These are phyloP conservation scores for Incurvaria masculella DNA, from an alignment of 2,888 invertebrate genomes.

Conservation along the genomic window DNA sequence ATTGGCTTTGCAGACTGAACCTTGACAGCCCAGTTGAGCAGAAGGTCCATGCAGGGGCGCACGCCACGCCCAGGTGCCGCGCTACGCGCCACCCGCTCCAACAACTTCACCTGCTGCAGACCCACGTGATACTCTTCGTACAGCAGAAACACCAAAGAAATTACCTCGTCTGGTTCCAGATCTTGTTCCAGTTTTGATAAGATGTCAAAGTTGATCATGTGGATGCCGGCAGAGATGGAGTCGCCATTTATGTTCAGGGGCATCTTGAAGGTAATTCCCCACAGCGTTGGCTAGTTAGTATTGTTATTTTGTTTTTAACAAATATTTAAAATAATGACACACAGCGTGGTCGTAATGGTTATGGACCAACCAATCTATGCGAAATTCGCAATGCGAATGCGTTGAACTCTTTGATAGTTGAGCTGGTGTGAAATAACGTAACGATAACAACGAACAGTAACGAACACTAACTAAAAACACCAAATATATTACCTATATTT, in stretches of 20 bases:
- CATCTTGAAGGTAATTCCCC: not conserved
- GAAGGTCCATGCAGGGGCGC: constrained; percentile 27
- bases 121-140: constrained; percentile 43
- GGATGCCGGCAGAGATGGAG: constrained; percentile 22
- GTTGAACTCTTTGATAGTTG: too few species aligned
- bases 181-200: constrained; percentile 38
- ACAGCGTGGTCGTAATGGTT: too few species aligned
- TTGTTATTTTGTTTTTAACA: too few species aligned
- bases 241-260: constrained; percentile 7
- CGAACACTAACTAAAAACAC: too few species aligned
- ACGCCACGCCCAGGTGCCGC: too few species aligned
- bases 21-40: constrained; percentile 38
- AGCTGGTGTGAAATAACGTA: too few species aligned
- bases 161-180: constrained; percentile 34
- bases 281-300: too few species aligned
- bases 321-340: too few species aligned
- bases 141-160: constrained; percentile 40
- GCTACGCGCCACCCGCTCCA: constrained; percentile 33
- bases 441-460: too few species aligned
- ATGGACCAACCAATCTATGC: too few species aligned
- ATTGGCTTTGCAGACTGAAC: constrained; percentile 26
- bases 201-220: constrained; percentile 28
- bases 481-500: too few species aligned
- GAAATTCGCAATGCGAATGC: too few species aligned
- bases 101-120: constrained; percentile 33